Evolutionary conservation across 2,888 invertebrate genomes (phyloP).

Genomic region (Cryptocephalus primarius): DNA sequence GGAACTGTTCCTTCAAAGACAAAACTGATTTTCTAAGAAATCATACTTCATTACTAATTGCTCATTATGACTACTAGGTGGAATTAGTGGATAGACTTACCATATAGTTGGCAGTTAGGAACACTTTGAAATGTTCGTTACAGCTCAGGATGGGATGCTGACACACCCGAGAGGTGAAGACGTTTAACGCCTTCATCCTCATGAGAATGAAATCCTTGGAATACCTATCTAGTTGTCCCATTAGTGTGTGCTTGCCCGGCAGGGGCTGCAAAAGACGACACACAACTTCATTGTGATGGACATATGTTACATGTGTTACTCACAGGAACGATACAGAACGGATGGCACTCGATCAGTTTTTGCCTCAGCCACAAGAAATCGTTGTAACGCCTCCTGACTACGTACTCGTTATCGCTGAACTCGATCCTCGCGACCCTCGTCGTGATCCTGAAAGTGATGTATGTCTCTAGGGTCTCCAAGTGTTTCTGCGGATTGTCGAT

Average conservation of each 20-base stretch:
- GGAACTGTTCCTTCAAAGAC: too few species aligned
- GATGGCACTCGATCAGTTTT: constrained; percentile 51
- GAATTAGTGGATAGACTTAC: constrained; percentile 33
- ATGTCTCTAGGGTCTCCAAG: constrained; percentile 58
- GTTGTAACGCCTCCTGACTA: constrained; percentile 57
- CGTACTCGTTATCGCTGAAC: constrained; percentile 50
- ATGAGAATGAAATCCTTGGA: constrained; percentile 58
- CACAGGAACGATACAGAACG: constrained; percentile 58
- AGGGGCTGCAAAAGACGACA: constrained; percentile 41
- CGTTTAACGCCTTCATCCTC: constrained; percentile 53
- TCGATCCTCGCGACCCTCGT: constrained; percentile 56
- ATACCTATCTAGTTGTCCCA: constrained; percentile 57
- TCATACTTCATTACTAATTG: too few species aligned
- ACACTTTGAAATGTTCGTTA: constrained; percentile 50
- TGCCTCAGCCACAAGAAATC: constrained; percentile 62
- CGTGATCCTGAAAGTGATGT: constrained; percentile 57
- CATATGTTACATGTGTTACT: constrained; percentile 20
- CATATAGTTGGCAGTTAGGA: constrained; percentile 53
- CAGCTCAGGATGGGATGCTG: constrained; percentile 59
- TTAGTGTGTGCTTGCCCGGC: constrained; percentile 57
- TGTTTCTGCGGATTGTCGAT: constrained; percentile 66
- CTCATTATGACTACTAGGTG: too few species aligned
- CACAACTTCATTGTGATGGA: not conserved
- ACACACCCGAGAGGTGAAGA: constrained; percentile 53
- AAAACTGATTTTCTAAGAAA: too few species aligned